phyloP scores from a whole-genome alignment of 2,113 vertebrate species.

The Cryptomyrus ogoouensis region DNA sequence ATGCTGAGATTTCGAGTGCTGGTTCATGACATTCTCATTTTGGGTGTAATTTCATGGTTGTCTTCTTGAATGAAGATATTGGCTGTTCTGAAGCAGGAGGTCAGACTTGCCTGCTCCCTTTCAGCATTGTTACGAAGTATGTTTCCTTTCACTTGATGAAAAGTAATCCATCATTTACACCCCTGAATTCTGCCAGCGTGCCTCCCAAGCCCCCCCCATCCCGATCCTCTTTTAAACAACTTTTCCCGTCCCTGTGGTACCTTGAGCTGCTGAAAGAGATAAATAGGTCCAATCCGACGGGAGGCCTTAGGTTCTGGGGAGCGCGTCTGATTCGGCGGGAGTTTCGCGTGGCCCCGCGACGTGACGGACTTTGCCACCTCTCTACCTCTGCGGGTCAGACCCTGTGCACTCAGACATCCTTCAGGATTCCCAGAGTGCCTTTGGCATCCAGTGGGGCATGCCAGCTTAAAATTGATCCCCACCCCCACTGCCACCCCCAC shows the following conservation, averaged over 20 bases:
- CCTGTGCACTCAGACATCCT: conserved; percentile 90
- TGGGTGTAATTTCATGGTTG: conserved; percentile 99
- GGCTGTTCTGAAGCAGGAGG: conserved; percentile 99
- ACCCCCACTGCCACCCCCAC: conserved; percentile 42
- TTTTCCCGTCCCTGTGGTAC: conserved; percentile 78
- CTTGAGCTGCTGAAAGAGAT: conserved; percentile 86
- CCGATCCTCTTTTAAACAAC: conserved; percentile 73
- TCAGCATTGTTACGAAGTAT: conserved; percentile 99
- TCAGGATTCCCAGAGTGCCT: conserved; percentile 90
- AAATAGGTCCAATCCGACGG: conserved; percentile 87
- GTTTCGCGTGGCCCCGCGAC: conserved; percentile 70
- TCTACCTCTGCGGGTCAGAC: conserved; percentile 95
- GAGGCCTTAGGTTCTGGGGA: conserved; percentile 72
- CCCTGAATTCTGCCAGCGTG: conserved; percentile 95
- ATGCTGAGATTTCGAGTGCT: conserved; percentile 98
- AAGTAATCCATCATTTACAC: conserved; percentile 99
- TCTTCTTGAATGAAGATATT: conserved; percentile 99
- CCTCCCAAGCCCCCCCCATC: conserved; percentile 37
- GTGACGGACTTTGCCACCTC: conserved; percentile 99
- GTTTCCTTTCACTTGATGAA: conserved; percentile 99
- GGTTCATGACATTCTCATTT: conserved; percentile 99
- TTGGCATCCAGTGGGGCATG: conserved; percentile 93
- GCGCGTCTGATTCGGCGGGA: conserved; percentile 83
- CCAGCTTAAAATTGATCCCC: conserved; percentile 93
- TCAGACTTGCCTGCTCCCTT: conserved; percentile 98